These are phyloP conservation scores for Archivesica marissinica DNA, from an alignment of 1,140 invertebrate genomes.

Conservation along the genomic window DNA sequence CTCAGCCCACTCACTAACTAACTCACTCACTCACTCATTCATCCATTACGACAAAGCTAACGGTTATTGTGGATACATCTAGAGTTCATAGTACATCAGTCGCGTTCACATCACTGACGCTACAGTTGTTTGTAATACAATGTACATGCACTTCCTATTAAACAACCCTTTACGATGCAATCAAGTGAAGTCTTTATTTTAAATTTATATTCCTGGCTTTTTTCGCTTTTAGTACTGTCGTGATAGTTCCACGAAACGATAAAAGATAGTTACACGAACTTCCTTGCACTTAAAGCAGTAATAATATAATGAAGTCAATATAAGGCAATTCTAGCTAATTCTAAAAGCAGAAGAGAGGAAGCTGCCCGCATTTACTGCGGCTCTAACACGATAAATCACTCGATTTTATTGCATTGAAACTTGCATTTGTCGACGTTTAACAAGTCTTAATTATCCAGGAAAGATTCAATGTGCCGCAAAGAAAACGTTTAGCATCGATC, in stretches of 20 bases:
- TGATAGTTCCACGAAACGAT: slow-evolving; percentile 7
- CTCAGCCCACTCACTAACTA: no score
- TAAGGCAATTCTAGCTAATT: slow-evolving; percentile 41
- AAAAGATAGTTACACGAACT: slow-evolving; percentile 27
- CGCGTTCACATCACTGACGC: no score
- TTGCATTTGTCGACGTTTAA: slow-evolving; percentile 56
- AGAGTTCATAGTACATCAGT: no score
- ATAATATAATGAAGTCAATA: slow-evolving; percentile 43
- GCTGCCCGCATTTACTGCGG: not conserved
- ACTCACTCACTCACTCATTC: no score
- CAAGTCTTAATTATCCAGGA: slow-evolving; percentile 57
- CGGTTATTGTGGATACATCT: no score
- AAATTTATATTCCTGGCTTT: not conserved
- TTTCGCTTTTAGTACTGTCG: slow-evolving; percentile 12
- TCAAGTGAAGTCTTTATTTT: no score
- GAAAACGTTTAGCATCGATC: slow-evolving; percentile 59
- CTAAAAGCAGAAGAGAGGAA: slow-evolving; percentile 40
- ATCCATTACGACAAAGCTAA: no score
- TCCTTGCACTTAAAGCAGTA: slow-evolving; percentile 6
- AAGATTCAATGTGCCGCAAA: slow-evolving; percentile 51
- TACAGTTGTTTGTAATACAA: no score
- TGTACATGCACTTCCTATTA: no score
- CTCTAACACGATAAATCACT: slow-evolving; percentile 50
- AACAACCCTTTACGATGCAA: no score
- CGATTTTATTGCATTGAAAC: slow-evolving; percentile 51